Evolutionary conservation across 1,140 invertebrate genomes (phyloP).

Genomic region (Drosophila cardini): DNA sequence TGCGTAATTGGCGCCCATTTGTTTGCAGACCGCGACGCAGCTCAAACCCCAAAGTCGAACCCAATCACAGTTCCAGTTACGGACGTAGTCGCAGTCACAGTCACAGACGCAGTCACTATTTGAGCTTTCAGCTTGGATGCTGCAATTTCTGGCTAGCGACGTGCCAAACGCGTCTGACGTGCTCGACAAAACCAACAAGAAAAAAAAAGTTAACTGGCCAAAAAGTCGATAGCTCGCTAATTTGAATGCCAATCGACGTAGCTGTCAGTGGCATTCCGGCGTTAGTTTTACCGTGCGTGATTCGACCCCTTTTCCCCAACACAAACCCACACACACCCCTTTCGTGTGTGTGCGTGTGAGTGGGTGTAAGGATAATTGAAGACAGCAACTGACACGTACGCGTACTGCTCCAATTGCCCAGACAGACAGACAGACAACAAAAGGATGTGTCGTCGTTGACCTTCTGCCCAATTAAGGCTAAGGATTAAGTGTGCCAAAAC

Average conservation of each 20-base stretch:
- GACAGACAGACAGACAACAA: conserved; percentile 35
- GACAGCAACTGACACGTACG: conserved; percentile 70
- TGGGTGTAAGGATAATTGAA: conserved; percentile 68
- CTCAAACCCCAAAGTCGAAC: not conserved
- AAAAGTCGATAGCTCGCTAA: conserved; percentile 56
- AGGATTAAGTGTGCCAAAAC: conserved; percentile 46
- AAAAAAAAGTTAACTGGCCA: conserved; percentile 67
- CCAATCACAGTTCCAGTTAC: conserved; percentile 6
- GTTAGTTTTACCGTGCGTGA: conserved; percentile 47
- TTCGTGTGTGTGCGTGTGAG: conserved; percentile 43
- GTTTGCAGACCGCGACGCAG: conserved; percentile 45
- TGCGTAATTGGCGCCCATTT: conserved; percentile 79
- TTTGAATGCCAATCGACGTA: conserved; percentile 81
- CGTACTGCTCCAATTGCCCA: conserved; percentile 51
- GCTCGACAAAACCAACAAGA: conserved; percentile 40
- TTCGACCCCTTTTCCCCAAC: too few relatives aligned
- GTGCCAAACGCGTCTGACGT: conserved; percentile 66
- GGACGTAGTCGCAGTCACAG: not conserved
- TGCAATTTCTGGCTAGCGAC: conserved; percentile 49
- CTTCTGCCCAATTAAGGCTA: conserved; percentile 26
- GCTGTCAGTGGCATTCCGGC: conserved; percentile 10
- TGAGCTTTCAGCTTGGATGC: conserved; percentile 33
- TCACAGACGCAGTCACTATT: not conserved
- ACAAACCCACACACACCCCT: conserved; percentile 28
- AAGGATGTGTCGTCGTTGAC: conserved; percentile 73